A percentile compares a stretch with the other conserved stretches of the same genome.
Evolutionary conservation across 2,797 vertebrate genomes (phyloP).

Genomic region (Rhyacichthys aspro): DNA sequence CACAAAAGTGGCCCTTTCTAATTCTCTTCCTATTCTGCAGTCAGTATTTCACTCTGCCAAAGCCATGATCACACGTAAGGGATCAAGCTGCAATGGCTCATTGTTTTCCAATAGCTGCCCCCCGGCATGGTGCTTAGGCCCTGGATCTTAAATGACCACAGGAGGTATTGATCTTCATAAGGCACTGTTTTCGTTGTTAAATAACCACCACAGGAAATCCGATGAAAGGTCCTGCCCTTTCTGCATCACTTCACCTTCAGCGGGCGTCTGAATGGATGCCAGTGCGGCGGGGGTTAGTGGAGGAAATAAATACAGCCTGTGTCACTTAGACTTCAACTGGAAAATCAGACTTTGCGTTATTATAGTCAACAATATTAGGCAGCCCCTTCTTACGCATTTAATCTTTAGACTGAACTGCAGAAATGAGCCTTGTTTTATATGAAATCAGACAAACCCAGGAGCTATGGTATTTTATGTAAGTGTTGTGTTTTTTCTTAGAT

Average conservation of each 20-base stretch:
- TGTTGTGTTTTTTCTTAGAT: no score
- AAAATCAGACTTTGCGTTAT: no score
- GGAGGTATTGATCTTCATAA: slow-evolving; percentile 76
- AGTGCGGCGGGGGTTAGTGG: slow-evolving; percentile 9
- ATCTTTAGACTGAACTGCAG: no score
- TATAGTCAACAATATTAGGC: no score
- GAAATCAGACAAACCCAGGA: no score
- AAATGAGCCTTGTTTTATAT: no score
- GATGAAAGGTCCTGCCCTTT: slow-evolving; percentile 72
- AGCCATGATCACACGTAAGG: slow-evolving; percentile 60
- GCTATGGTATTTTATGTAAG: no score
- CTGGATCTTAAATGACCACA: slow-evolving; percentile 73
- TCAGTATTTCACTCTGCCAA: slow-evolving; percentile 42
- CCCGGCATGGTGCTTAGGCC: slow-evolving; percentile 47
- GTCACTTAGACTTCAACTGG: no score
- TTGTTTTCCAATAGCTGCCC: slow-evolving; percentile 76
- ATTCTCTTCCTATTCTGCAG: slow-evolving; percentile 37
- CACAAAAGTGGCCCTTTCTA: slow-evolving; percentile 37
- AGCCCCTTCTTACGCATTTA: no score
- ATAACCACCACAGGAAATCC: slow-evolving; percentile 68
- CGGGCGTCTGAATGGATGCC: slow-evolving; percentile 32
- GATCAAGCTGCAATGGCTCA: slow-evolving; percentile 67
- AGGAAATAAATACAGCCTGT: background rate
- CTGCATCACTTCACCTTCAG: slow-evolving; percentile 43
- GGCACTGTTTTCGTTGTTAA: slow-evolving; percentile 72